Evolutionary conservation across 2,113 vertebrate species (phyloP), one percentile per base, ranked within the genome.

Genomic region (Pollimyrus isidori): DNA sequence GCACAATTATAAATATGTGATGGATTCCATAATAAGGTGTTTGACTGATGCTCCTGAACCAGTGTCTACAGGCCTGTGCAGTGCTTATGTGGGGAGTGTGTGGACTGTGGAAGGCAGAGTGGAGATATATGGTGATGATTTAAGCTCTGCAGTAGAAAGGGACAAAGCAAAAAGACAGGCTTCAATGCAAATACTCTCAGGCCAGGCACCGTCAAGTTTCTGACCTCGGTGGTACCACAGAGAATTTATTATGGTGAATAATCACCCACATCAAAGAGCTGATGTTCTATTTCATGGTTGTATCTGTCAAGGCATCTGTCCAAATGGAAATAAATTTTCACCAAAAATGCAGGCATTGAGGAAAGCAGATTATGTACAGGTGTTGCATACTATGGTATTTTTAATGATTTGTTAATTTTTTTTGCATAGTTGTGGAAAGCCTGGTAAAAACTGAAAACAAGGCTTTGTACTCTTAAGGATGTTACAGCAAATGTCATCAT

Each of bases 91-190:
- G 62, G 50, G 21, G 19, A 83, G 73, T 42, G 50, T 21, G 30
- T 82, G n/a, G 65, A 50, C 88, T 50, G 49, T 45, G 45, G 58
- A 88, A 88, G 62, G 58, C 87, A 82, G 49, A 46, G 23, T n/a
- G 39, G 48, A 80, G 15, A 76, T 50, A 80, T 42, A 80, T 15
- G 50, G 39, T 89, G 88, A 42, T 49, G 45, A 69, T 23, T 73
- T 80, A 48, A 35, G 48, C 69, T 80, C 23, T 39, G 87, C 3
- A 46, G 45, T 65, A 65, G 19, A 65, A 21, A 46, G 10, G 69
- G 88, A 21, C 46, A 76, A 7, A 21, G 48, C 65, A 21, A 88
- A 35, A 80, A 69, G n/a, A 39, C 69, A 39, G n/a, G 13, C 35
- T 52, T 65, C 23, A 73, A 50, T 76, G 50, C 69, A 35, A 35